Conservation (phyloP, 2,113 vertebrate species). For the Strigops habroptila region DNA sequence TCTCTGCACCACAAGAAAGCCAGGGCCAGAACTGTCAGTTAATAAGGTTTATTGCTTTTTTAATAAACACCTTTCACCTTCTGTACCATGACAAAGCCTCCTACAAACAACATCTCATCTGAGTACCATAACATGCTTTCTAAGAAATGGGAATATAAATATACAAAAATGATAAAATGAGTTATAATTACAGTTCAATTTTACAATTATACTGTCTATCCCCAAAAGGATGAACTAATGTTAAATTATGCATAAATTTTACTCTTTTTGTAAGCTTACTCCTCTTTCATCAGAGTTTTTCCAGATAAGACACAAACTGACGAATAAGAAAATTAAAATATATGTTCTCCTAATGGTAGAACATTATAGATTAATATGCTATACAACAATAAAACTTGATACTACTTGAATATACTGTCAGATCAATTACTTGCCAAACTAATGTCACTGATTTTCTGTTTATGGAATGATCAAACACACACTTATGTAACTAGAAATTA, state of each 20-base stretch:
- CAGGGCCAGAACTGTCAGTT: neutral
- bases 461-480: neutral
- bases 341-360: neutral
- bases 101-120: neutral
- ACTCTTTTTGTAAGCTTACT: neutral
- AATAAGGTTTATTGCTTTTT: neutral
- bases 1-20: neutral
- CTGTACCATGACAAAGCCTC: neutral
- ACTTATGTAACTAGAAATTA: neutral
- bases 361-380: neutral
- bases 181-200: neutral
- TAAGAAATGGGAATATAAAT: neutral
- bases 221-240: neutral
- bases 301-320: neutral
- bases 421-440: neutral
- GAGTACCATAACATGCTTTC: neutral
- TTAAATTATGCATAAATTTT: neutral
- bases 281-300: neutral
- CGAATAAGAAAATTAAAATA: neutral
- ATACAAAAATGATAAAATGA: neutral
- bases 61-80: neutral
- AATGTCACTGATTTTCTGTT: neutral
- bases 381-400: neutral
- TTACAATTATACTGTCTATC: neutral
- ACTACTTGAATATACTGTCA: neutral